Conservation (phyloP, 2,888 invertebrate species). For the Nemoura dubitans region DNA sequence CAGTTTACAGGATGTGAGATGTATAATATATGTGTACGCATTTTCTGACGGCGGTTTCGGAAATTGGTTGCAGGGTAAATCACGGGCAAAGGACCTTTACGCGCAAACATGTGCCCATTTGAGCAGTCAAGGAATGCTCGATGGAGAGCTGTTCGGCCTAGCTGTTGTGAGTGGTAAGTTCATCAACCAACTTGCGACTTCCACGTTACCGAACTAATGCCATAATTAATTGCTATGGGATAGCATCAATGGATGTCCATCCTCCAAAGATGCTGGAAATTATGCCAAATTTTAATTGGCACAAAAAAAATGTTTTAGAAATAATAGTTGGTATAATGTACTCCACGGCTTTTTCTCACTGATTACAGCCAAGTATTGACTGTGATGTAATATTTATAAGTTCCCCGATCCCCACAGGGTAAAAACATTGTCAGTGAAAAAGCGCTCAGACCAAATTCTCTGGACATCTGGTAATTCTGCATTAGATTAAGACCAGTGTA, state of each 20-base stretch:
- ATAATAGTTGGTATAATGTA: too few species aligned
- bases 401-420: background rate
- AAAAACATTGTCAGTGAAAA: background rate
- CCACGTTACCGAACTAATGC: too few species aligned
- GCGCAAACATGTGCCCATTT: slow-evolving; percentile 82
- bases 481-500: background rate
- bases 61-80: slow-evolving; percentile 75
- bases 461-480: background rate
- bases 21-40: background rate
- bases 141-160: slow-evolving; percentile 86
- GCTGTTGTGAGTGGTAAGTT: slow-evolving; percentile 83
- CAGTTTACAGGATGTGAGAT: background rate
- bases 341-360: too few species aligned
- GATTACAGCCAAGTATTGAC: too few species aligned
- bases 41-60: background rate
- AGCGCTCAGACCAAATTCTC: background rate
- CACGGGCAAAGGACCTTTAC: slow-evolving; percentile 84
- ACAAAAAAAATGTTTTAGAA: too few species aligned
- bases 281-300: too few species aligned
- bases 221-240: too few species aligned
- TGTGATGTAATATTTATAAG: too few species aligned
- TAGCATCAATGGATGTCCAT: too few species aligned
- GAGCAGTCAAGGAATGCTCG: slow-evolving; percentile 82
- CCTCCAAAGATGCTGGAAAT: too few species aligned
- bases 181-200: too few species aligned